Percentiles rank a stretch among this genome's conserved stretches.
Evolutionary conservation across 2,888 invertebrate genomes (phyloP).

Genomic region (Eucriotettix oculatus): DNA sequence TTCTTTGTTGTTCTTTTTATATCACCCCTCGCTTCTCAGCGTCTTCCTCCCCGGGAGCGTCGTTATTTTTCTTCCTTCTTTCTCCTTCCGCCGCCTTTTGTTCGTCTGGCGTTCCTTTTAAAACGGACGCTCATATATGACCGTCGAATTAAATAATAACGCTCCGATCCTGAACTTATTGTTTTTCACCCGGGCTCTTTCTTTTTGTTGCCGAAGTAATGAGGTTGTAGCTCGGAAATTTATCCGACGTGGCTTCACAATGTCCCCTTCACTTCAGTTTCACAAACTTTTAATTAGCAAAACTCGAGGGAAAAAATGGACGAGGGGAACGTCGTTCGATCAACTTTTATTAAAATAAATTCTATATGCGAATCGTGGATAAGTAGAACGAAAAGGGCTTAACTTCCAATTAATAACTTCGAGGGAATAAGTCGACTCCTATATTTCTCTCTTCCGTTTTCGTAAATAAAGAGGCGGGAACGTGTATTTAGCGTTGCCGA

Average conservation of each 20-base stretch:
- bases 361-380: not conserved
- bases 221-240: constrained; percentile 5
- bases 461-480: no score
- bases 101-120: not conserved
- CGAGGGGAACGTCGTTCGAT: not conserved
- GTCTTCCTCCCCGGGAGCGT: not conserved
- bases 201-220: constrained; percentile 2
- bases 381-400: no score
- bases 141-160: constrained; percentile 7
- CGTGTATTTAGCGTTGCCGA: no score
- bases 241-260: constrained; percentile 6
- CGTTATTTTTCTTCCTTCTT: constrained; percentile 6
- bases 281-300: constrained; percentile 13
- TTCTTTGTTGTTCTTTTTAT: constrained; percentile 10
- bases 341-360: not conserved
- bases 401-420: no score
- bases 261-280: constrained; percentile 9
- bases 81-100: not conserved
- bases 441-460: no score
- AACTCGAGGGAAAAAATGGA: constrained; percentile 5
- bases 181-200: not conserved
- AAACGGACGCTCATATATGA: constrained; percentile 2
- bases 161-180: not conserved
- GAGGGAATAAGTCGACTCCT: no score
- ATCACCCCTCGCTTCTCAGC: constrained; percentile 1